Base-by-base conservation (phyloP, 30 jellyfish, hydroid and myxozoan genomes). In the Pelagia noctiluca region DNA sequence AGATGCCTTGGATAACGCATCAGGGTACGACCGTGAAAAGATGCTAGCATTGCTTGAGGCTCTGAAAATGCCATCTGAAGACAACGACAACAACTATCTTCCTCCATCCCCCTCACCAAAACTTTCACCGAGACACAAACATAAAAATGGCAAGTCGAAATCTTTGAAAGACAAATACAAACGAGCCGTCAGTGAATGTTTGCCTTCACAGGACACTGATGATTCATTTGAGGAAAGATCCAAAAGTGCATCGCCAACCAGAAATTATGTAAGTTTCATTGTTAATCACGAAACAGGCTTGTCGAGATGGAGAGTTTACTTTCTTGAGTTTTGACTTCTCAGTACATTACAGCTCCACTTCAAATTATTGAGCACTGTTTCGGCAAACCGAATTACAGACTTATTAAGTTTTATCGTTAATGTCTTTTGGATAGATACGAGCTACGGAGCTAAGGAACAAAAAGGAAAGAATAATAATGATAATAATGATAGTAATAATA, bases 11-110 rank as follows among this genome's bases (percentile, higher is more conserved):
- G 98, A 93, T 49, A 93, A 80, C 29, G 92, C 96, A 2, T 86
- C 98, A 12, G 98, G 98, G 10, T 76, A 75, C 25, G 98, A 93
- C 21, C 89, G 96, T 18, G 97, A 93, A 57, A 93, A 93, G 47
- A 80, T 93, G 93, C 63, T 84, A 25, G 89, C 98, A 0, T 69
- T 93, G 18, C 78, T 93, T 29, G 89, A 93, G 52, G 98, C 97
- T 0, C 64, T 93, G 61, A 76, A 82, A 75, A 75, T 88, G 77
- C 95, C 98, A 32, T 61, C 96, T 16, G 96, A 77, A 57, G 91
- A 78, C 47, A 82, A 78, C 28, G 90, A 66, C 10, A 70, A 66
- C 47, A 31, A 49, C 8, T 72, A 71, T 71, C 48, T 72, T 36
- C 96, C 89, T 22, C 54, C 89, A 2, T 69, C 96, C 0, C 83